Evolutionary conservation across 2,113 vertebrate genomes (phyloP).

Genomic region (Panurus biarmicus): DNA sequence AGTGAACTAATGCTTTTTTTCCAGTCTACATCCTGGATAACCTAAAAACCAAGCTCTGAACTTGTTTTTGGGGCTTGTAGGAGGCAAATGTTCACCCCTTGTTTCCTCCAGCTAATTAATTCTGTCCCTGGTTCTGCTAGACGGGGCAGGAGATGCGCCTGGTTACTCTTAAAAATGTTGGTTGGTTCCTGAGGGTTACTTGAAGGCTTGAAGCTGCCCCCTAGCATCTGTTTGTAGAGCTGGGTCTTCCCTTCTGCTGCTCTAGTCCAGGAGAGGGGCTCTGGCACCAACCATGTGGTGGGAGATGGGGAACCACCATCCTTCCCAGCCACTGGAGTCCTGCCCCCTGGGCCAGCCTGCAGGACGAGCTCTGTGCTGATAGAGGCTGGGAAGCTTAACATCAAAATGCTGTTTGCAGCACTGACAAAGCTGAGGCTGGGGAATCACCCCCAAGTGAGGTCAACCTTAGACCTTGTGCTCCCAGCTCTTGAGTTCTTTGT

Average conservation of each 20-base stretch:
- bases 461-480: background rate
- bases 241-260: background rate
- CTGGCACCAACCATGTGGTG: background rate
- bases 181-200: background rate
- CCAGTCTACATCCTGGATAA: background rate
- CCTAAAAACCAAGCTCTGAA: background rate
- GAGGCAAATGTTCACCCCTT: background rate
- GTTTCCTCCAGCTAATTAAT: background rate
- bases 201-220: background rate
- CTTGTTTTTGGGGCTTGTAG: background rate
- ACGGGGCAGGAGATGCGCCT: background rate
- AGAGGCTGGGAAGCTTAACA: rapidly evolving
- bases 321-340: background rate
- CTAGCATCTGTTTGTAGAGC: background rate
- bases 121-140: background rate
- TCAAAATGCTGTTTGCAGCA: background rate
- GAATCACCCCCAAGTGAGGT: background rate
- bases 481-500: background rate
- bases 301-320: background rate
- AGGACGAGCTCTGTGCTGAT: background rate
- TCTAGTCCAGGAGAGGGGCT: background rate
- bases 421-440: background rate
- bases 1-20: background rate
- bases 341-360: background rate
- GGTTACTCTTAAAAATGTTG: background rate